A percentile compares a stretch with the other conserved stretches of the same genome.
Evolutionary conservation across 1,140 invertebrate genomes (phyloP).

Genomic region (Drosophila eugracilis): DNA sequence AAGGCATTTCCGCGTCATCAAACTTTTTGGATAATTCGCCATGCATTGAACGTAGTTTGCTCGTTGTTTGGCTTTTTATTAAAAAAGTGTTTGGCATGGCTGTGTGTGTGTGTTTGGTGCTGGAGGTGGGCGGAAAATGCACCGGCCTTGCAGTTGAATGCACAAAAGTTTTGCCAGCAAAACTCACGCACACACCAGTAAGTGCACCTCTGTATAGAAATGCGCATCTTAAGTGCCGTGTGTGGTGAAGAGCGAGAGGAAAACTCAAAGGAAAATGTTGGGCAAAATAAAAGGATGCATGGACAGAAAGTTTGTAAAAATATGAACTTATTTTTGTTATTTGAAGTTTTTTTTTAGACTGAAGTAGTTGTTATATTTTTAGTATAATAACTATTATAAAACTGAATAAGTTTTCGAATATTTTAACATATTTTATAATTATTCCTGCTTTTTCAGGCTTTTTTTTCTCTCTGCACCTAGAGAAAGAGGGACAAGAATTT

Average conservation of each 20-base stretch:
- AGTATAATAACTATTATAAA: too few species aligned
- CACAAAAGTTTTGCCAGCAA: constrained; percentile 60
- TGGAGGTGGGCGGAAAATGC: constrained; percentile 34
- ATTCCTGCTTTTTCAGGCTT: too few species aligned
- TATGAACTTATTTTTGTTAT: neutral
- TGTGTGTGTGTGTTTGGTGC: too few species aligned
- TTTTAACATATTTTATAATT: too few species aligned
- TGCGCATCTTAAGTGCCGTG: constrained; percentile 60
- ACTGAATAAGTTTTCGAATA: too few species aligned
- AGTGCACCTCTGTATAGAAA: constrained; percentile 9
- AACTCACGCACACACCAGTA: constrained; percentile 22
- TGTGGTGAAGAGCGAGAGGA: constrained; percentile 4
- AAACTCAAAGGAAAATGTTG: constrained; percentile 3
- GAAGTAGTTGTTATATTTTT: too few species aligned
- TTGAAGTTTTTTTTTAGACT: too few species aligned
- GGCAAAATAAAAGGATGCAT: neutral
- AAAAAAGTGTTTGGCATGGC: constrained; percentile 41
- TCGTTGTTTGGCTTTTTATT: constrained; percentile 63
- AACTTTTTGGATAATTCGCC: constrained; percentile 68
- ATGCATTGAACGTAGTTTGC: constrained; percentile 50
- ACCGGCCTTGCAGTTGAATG: constrained; percentile 69
- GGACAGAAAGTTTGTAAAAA: neutral
- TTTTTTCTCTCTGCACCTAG: constrained; percentile 7
- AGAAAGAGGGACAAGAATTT: constrained; percentile 20
- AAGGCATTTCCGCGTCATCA: constrained; percentile 69